phyloP scores from a whole-genome alignment of 2,797 vertebrate genomes.

The Hemibagrus guttatus region DNA sequence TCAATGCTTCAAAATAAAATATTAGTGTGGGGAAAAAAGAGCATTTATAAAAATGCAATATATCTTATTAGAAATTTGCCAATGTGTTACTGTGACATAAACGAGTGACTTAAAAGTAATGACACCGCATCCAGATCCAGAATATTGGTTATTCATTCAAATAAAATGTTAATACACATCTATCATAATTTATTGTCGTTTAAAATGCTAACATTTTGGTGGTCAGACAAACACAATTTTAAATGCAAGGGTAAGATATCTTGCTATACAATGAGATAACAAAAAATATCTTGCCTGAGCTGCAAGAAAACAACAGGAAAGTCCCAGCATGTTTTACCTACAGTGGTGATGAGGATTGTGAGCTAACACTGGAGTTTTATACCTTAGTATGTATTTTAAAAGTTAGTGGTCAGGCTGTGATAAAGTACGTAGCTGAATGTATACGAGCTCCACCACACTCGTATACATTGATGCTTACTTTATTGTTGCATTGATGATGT shows the following conservation, averaged over 20 bases:
- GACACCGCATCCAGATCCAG: not conserved
- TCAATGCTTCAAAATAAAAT: too few species aligned
- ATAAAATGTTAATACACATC: not conserved
- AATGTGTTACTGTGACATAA: too few species aligned
- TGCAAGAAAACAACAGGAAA: not conserved
- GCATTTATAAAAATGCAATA: too few species aligned
- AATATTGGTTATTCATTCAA: not conserved
- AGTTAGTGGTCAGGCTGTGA: not conserved
- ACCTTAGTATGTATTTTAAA: not conserved
- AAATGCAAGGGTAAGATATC: too few species aligned
- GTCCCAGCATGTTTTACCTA: not conserved
- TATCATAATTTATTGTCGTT: not conserved
- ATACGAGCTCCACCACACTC: not conserved
- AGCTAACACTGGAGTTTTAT: not conserved
- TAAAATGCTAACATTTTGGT: not conserved
- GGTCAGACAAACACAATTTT: not conserved
- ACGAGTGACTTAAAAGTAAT: not conserved
- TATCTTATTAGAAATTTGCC: too few species aligned
- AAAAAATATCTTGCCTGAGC: not conserved
- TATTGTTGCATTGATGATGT: not conserved
- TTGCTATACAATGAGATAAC: not conserved
- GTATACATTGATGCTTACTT: not conserved
- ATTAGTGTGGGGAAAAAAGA: too few species aligned
- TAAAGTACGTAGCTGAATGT: not conserved
- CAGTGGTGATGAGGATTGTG: not conserved